phyloP scores from a whole-genome alignment of 53 echinoderm and acorn worm genomes.

The Hippasteria phrygiana region DNA sequence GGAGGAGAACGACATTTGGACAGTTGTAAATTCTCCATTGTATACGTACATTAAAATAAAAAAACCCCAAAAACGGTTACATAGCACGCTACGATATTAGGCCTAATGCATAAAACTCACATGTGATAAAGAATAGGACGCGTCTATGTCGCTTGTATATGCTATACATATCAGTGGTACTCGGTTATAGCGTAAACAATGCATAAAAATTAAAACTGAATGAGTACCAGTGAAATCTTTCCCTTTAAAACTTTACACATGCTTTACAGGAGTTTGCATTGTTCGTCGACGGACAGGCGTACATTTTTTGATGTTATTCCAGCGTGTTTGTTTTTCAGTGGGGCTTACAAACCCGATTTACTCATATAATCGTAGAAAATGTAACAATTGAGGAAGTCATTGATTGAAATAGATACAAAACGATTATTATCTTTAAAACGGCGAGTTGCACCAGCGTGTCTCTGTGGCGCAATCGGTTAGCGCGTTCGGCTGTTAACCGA shows the following conservation, averaged over 20 bases:
- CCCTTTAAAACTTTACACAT: neutral
- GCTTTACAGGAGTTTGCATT: neutral
- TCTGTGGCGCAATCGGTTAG: constrained; percentile 99
- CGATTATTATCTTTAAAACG: neutral
- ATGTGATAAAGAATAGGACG: constrained; percentile 36
- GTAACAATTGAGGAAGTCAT: too few relatives aligned
- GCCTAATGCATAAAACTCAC: neutral
- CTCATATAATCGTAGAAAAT: too few relatives aligned
- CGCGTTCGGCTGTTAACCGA: constrained; percentile 99
- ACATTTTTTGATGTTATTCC: neutral
- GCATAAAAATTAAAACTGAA: neutral
- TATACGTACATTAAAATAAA: neutral
- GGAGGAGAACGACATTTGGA: constrained; percentile 27
- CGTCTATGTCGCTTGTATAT: neutral
- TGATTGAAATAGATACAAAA: neutral
- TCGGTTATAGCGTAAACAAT: neutral
- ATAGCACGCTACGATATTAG: neutral
- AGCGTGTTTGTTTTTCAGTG: too few relatives aligned
- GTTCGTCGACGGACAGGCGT: too few relatives aligned
- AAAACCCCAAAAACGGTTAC: neutral
- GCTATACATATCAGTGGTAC: constrained; percentile 6
- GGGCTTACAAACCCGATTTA: too few relatives aligned
- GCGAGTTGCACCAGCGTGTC: neutral
- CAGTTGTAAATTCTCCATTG: constrained; percentile 39
- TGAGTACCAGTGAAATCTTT: neutral